phyloP scores from a whole-genome alignment of 2,113 vertebrate species.

The Mustela nigripes region DNA sequence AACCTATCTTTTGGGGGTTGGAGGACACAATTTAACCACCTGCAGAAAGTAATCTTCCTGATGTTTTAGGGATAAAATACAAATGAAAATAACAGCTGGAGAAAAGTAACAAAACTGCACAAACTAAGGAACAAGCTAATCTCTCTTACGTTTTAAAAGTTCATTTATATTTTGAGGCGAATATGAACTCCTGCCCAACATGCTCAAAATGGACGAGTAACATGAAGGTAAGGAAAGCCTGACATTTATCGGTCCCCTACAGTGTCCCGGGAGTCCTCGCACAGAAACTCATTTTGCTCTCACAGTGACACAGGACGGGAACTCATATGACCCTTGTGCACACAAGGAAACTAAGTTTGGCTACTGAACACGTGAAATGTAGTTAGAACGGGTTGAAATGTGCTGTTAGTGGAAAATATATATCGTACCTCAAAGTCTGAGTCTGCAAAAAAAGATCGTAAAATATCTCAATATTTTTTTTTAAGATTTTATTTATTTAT shows the following conservation, averaged over 20 bases:
- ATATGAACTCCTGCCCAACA: not conserved
- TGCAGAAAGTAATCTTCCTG: not conserved
- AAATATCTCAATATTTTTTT: conserved; percentile 7
- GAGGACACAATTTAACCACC: not conserved
- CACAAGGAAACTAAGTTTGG: not conserved
- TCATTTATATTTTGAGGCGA: conserved; percentile 49
- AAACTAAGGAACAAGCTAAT: not conserved
- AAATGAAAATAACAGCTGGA: not conserved
- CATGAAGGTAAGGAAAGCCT: not conserved
- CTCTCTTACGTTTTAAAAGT: not conserved
- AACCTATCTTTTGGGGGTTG: not conserved
- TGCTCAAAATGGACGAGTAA: not conserved
- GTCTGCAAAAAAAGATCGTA: no score
- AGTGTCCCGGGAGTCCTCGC: not conserved
- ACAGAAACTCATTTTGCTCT: not conserved
- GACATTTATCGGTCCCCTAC: not conserved
- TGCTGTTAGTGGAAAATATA: not conserved
- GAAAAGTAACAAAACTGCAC: not conserved
- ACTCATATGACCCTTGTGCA: not conserved
- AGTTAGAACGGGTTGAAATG: not conserved
- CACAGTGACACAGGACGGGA: not conserved
- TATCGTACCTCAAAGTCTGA: not conserved
- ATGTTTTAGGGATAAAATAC: not conserved
- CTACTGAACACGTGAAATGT: not conserved
- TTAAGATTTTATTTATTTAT: no score